These are phyloP conservation scores for Crotalus helleri DNA, from an alignment of 2,113 vertebrate species.

Conservation along the genomic window DNA sequence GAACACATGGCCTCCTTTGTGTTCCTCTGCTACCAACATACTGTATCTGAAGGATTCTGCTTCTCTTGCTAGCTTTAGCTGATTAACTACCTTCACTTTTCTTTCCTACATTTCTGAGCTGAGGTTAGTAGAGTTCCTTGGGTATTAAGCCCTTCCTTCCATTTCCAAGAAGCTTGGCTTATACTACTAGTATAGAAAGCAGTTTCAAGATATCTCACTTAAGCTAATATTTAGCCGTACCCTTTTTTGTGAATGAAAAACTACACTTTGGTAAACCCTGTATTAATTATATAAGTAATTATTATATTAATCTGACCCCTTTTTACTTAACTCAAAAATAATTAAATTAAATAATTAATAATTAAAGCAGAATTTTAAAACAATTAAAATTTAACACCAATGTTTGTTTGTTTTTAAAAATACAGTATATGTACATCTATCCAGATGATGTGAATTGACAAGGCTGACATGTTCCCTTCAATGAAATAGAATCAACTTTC, in stretches of 20 bases:
- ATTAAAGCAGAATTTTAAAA: neutral
- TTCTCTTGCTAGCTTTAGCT: neutral
- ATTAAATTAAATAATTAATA: neutral
- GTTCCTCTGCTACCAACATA: neutral
- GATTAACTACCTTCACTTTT: neutral
- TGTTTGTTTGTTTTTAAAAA: neutral
- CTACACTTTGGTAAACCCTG: neutral
- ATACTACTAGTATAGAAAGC: neutral
- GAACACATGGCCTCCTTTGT: neutral
- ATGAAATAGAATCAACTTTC: neutral
- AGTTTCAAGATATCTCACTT: neutral
- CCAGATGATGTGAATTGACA: neutral
- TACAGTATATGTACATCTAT: neutral
- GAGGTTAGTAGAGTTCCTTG: neutral
- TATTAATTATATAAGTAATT: neutral
- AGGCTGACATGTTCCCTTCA: neutral
- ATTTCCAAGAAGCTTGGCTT: neutral
- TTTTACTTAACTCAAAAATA: neutral
- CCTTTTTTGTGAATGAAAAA: neutral
- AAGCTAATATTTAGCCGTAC: neutral
- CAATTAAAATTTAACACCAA: neutral
- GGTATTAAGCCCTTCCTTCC: neutral
- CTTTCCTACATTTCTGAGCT: neutral
- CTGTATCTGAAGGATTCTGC: neutral
- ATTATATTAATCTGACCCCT: neutral